Percentiles rank a stretch among this genome's conserved stretches.
Evolutionary conservation across 2,797 vertebrate species (phyloP).

Genomic region (Catamblyrhynchus diadema): DNA sequence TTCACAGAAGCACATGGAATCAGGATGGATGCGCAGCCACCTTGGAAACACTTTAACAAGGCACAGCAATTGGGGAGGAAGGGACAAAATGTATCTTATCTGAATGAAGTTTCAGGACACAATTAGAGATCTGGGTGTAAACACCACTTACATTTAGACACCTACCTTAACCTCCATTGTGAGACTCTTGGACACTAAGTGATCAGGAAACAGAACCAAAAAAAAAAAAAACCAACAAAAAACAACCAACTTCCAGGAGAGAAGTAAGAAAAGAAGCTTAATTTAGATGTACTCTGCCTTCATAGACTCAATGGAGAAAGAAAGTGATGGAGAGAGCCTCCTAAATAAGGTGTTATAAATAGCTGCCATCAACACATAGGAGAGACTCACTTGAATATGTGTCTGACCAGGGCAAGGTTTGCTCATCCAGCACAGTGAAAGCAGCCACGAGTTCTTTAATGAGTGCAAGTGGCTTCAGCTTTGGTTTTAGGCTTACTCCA

Average conservation of each 20-base stretch:
- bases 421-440: neutral
- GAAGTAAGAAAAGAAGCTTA: neutral
- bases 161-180: neutral
- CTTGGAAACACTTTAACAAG: neutral
- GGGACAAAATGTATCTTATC: neutral
- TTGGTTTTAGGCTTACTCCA: constrained; percentile 52
- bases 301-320: constrained; percentile 14
- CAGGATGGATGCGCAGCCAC: neutral
- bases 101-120: neutral
- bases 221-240: too few species aligned
- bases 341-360: neutral
- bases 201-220: neutral
- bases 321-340: constrained; percentile 2
- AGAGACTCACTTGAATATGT: neutral
- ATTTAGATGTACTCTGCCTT: neutral
- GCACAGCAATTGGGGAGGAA: neutral
- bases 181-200: neutral
- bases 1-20: neutral
- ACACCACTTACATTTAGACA: neutral
- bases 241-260: neutral
- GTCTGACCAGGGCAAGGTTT: constrained; percentile 7
- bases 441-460: neutral
- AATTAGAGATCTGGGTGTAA: neutral
- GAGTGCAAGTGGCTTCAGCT: neutral
- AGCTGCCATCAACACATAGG: neutral